Conservation (phyloP, 2,888 invertebrate genomes). For the Spilosoma lubricipeda region DNA sequence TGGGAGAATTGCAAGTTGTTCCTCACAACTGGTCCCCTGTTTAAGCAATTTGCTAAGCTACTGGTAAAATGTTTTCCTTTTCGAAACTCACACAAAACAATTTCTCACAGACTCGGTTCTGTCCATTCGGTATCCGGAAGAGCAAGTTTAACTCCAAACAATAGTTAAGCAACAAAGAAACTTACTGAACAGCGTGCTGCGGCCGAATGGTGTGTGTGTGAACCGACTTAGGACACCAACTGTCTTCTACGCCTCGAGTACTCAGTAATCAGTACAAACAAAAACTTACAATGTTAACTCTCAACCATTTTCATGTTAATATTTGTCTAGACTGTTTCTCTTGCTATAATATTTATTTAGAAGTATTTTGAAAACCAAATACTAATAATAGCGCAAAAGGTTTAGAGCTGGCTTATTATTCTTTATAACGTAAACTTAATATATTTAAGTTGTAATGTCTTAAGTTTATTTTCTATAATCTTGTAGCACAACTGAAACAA, state of each 20-base stretch:
- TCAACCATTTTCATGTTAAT: slow-evolving; percentile 49
- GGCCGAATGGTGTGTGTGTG: slow-evolving; percentile 69
- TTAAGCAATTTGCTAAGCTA: slow-evolving; percentile 82
- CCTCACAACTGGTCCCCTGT: slow-evolving; percentile 50
- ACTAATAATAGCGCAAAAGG: slow-evolving; percentile 35
- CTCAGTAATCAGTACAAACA: slow-evolving; percentile 64
- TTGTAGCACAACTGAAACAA: background rate
- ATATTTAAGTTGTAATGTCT: slow-evolving; percentile 28
- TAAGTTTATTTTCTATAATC: slow-evolving; percentile 25
- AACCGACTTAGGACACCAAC: slow-evolving; percentile 59
- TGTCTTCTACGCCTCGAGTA: slow-evolving; percentile 57
- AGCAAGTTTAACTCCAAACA: slow-evolving; percentile 80
- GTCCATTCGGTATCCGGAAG: slow-evolving; percentile 78
- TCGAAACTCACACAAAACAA: slow-evolving; percentile 82
- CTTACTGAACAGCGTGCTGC: slow-evolving; percentile 63
- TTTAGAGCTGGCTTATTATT: slow-evolving; percentile 38
- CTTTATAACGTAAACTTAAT: slow-evolving; percentile 34
- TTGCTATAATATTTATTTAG: slow-evolving; percentile 38
- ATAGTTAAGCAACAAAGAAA: slow-evolving; percentile 83
- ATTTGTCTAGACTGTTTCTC: slow-evolving; percentile 55
- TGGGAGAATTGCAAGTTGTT: slow-evolving; percentile 63
- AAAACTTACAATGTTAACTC: slow-evolving; percentile 51
- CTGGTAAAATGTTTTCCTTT: slow-evolving; percentile 83
- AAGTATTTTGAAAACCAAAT: slow-evolving; percentile 34
- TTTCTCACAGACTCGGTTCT: slow-evolving; percentile 76